phyloP scores from a whole-genome alignment of 1,140 invertebrate genomes.

The Diachasma alloeum region DNA sequence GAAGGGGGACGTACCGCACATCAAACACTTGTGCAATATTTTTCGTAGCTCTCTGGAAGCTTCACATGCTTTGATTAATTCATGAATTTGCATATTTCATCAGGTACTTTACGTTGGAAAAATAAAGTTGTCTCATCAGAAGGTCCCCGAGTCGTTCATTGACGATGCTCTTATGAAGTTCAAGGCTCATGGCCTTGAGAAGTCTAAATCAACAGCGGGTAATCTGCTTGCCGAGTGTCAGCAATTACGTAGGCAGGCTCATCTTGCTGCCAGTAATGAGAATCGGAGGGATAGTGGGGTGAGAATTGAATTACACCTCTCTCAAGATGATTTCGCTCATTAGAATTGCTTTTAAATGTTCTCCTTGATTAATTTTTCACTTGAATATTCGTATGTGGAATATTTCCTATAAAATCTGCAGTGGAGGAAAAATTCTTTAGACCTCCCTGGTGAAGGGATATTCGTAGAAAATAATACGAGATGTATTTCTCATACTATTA shows the following conservation, averaged over 20 bases:
- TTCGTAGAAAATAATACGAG: too few relatives aligned
- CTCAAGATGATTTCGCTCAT: not conserved
- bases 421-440: too few relatives aligned
- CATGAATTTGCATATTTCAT: slow-evolving; percentile 38
- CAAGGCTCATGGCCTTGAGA: slow-evolving; percentile 78
- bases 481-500: too few relatives aligned
- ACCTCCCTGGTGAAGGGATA: too few relatives aligned
- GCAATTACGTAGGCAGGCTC: slow-evolving; percentile 51
- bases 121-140: slow-evolving; percentile 83
- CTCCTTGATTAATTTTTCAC: too few relatives aligned
- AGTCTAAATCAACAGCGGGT: slow-evolving; percentile 65
- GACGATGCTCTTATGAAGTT: slow-evolving; percentile 90
- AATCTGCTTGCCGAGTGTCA: slow-evolving; percentile 54
- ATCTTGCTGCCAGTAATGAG: slow-evolving; percentile 36
- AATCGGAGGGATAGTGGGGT: slow-evolving; percentile 56
- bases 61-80: not conserved
- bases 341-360: too few relatives aligned
- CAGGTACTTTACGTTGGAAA: slow-evolving; percentile 89
- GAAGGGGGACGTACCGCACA: not conserved
- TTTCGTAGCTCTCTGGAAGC: too few relatives aligned
- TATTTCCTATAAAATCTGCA: too few relatives aligned
- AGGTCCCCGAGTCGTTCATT: slow-evolving; percentile 87
- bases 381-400: too few relatives aligned
- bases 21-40: not conserved
- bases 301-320: slow-evolving; percentile 25